phyloP scores from a whole-genome alignment of 1,140 invertebrate genomes.

The Drosophila bocqueti region DNA sequence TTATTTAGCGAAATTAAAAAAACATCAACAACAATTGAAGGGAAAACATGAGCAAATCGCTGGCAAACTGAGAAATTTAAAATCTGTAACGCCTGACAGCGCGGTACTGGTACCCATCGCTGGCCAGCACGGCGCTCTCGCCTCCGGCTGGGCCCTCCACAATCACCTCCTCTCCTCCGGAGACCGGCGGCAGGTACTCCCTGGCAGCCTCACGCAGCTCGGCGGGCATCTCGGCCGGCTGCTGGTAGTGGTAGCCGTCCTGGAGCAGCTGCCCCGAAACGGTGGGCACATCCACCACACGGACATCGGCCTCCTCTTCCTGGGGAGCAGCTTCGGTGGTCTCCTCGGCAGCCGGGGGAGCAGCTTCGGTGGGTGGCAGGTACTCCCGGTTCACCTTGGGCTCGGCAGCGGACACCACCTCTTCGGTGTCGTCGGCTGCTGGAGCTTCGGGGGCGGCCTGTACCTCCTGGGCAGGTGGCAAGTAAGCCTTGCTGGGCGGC shows the following conservation, averaged over 20 bases:
- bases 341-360: conserved; percentile 27
- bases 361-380: conserved; percentile 62
- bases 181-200: conserved; percentile 68
- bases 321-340: conserved; percentile 51
- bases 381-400: conserved; percentile 73
- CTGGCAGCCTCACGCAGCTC: conserved; percentile 59
- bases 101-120: conserved; percentile 78
- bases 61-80: conserved; percentile 44
- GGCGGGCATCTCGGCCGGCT: conserved; percentile 57
- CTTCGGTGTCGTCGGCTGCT: conserved; percentile 63
- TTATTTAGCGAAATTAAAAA: conserved; percentile 35
- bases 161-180: conserved; percentile 31
- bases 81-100: conserved; percentile 74
- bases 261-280: conserved; percentile 52
- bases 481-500: conserved; percentile 63
- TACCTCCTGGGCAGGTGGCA: conserved; percentile 64
- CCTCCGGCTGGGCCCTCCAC: conserved; percentile 67
- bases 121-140: conserved; percentile 65
- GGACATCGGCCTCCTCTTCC: conserved; percentile 43
- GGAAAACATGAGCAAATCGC: conserved; percentile 11
- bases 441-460: conserved; percentile 25
- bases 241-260: conserved; percentile 77
- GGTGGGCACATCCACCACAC: conserved; percentile 63
- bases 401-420: conserved; percentile 60
- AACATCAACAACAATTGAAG: conserved; percentile 33